Evolutionary conservation across 2,888 invertebrate species (phyloP), one percentile per base, ranked within the genome.

Genomic region (Tipula unca): DNA sequence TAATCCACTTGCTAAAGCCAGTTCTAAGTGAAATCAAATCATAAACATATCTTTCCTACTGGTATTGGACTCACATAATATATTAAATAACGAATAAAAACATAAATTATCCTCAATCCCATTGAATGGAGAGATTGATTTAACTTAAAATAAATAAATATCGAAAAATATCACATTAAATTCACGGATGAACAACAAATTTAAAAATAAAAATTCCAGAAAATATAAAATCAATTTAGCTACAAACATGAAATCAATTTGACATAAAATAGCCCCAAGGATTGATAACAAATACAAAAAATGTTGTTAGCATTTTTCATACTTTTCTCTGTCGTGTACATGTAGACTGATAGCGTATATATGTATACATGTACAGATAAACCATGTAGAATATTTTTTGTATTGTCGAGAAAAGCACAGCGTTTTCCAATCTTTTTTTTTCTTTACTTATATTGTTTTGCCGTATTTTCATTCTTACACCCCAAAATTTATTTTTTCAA

Each of bases 181-280:
- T 69, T 25, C 69, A 69, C 25, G 69, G 69, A 69, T 69, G 69
- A 69, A 69, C 69, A 69, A 69, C 25, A 69, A 69, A 25, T 69
- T 69, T 69, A 25, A 69, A 69, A 69, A 69, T 69, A 69, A 69
- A 69, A 69, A 69, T 69, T 69, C 69, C 69, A 25, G 69, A 69
- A 69, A 69, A 69, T 69, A 69, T 69, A 69, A 69, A 25, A 69
- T 69, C 69, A 69, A 69, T 69, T 69, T 69, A 25, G 69, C 10
- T 69, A 69, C 69, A 69, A 69, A 69, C 69, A 69, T 69, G 69
- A 69, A 69, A 69, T 69, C 69, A 69, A 69, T 69, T 69, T 69
- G 69, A 69, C 69, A 69, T 69, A 69, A 69, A 69, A 69, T 69
- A 69, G 69, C 69, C 69, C 69, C 69, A 69, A 69, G 69, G 69